Evolutionary conservation across 2,888 invertebrate genomes (phyloP), one percentile per base, ranked within the genome.

Genomic region (Parthenolecanium corni): DNA sequence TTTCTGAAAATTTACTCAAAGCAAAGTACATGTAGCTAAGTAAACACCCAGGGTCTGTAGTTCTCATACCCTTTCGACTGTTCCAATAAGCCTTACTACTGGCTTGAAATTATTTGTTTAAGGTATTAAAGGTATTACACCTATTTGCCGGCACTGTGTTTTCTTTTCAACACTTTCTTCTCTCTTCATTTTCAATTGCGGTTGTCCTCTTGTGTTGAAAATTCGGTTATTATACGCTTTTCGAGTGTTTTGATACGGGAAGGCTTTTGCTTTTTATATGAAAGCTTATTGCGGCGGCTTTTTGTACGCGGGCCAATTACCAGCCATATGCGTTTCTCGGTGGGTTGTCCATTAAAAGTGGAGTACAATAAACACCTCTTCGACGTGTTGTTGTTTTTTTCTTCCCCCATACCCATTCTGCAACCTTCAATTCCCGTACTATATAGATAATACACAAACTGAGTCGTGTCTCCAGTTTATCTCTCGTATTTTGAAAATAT

Each of bases 401-500:
- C 31, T 9, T 9, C 31, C 31, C 9, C 5, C 31, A 6, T 9
- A 9, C 31, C 31, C 4, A 9, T 9, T 31, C 31, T 9, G 31
- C 31, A n/a, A n/a, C n/a, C n/a, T 31, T 9, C 31, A 9, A 6
- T 31, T 31, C 46, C 3, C 46, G 20, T 5, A 44, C 5, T 31
- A 31, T 31, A 31, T 31, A 31, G n/a, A 31, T 31, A 31, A 31
- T 31, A 31, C 9, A 31, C 9, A 31, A 31, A 31, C 31, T 31
- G 31, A 4, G 14, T 49, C 31, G 49, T 58, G 47, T 49, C n/a
- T 58, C 36, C 18, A 23, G 38, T 58, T 38, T 58, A 49, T 58
- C 44, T 58, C 24, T 58, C 16, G 25, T 47, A 36, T 58, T 47
- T 49, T 38, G 47, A 58, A 58, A 58, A 58, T 58, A 58, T 58